phyloP scores from a whole-genome alignment of 2,888 invertebrate species.

The Latheticus oryzae region DNA sequence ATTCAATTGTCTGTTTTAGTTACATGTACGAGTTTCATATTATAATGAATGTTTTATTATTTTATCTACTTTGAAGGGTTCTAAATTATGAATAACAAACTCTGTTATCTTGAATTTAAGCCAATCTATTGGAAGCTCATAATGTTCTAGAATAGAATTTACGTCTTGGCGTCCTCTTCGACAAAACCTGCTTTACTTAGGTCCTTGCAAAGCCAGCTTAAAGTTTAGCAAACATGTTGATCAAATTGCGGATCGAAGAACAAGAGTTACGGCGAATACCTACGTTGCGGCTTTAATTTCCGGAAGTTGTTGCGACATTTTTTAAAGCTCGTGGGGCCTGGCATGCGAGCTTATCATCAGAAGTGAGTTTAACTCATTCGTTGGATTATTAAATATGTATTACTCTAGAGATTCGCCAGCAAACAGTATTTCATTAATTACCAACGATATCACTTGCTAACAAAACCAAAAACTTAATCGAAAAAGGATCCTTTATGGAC shows the following conservation, averaged over 20 bases:
- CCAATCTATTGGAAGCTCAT: constrained; percentile 23
- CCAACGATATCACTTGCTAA: constrained; percentile 16
- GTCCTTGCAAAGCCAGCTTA: constrained; percentile 22
- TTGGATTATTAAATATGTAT: constrained; percentile 30
- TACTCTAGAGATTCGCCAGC: constrained; percentile 21
- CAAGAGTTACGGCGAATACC: constrained; percentile 7
- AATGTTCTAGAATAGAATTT: constrained; percentile 17
- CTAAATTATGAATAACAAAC: constrained; percentile 20
- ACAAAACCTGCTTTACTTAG: constrained; percentile 26
- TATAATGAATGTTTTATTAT: constrained; percentile 1
- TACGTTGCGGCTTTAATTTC: neutral
- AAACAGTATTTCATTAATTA: constrained; percentile 30
- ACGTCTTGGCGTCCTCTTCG: constrained; percentile 15
- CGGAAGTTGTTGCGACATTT: constrained; percentile 8
- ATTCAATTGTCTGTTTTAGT: constrained; percentile 12
- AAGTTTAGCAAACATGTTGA: constrained; percentile 23
- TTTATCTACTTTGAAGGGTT: constrained; percentile 2
- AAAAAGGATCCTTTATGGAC: constrained; percentile 2
- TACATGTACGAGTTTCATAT: constrained; percentile 8
- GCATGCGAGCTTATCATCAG: constrained; percentile 3
- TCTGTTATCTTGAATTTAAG: constrained; percentile 12
- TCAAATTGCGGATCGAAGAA: constrained; percentile 14
- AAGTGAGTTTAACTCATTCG: constrained; percentile 12
- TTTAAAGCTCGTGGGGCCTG: constrained; percentile 3
- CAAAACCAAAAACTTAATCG: constrained; percentile 26